Percentiles rank a stretch among this genome's conserved stretches.
Conservation (phyloP, 1,140 invertebrate genomes). For the Chrysomallon squamiferum region DNA sequence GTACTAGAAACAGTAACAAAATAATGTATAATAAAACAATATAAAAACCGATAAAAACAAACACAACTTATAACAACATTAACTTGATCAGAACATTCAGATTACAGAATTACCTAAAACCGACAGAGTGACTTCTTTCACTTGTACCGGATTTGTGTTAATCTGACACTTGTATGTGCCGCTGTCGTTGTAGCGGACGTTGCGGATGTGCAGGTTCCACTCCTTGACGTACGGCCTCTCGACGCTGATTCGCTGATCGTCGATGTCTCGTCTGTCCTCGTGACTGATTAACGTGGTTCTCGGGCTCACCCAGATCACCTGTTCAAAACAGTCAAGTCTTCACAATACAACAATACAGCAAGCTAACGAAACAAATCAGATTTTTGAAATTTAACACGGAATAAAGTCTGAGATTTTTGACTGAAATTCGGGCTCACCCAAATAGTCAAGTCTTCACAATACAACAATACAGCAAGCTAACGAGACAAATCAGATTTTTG, state of each 20-base stretch:
- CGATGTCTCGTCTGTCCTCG: slow-evolving; percentile 47
- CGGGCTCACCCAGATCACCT: slow-evolving; percentile 56
- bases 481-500: neutral
- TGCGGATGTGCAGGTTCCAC: slow-evolving; percentile 52
- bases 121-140: slow-evolving; percentile 40
- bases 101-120: slow-evolving; percentile 52
- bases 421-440: too few relatives aligned
- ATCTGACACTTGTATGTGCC: slow-evolving; percentile 54
- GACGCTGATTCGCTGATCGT: slow-evolving; percentile 52
- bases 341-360: neutral
- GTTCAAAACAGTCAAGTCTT: neutral
- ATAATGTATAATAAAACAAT: too few relatives aligned
- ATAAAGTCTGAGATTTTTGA: neutral
- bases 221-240: slow-evolving; percentile 47
- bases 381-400: neutral
- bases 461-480: neutral
- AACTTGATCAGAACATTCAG: too few relatives aligned
- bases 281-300: slow-evolving; percentile 40
- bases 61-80: too few relatives aligned
- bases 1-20: too few relatives aligned
- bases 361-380: neutral
- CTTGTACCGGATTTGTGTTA: slow-evolving; percentile 46
- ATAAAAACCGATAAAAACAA: too few relatives aligned
- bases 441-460: neutral
- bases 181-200: slow-evolving; percentile 43